phyloP scores from a whole-genome alignment of 2,888 invertebrate species.

The Notodonta ziczac region DNA sequence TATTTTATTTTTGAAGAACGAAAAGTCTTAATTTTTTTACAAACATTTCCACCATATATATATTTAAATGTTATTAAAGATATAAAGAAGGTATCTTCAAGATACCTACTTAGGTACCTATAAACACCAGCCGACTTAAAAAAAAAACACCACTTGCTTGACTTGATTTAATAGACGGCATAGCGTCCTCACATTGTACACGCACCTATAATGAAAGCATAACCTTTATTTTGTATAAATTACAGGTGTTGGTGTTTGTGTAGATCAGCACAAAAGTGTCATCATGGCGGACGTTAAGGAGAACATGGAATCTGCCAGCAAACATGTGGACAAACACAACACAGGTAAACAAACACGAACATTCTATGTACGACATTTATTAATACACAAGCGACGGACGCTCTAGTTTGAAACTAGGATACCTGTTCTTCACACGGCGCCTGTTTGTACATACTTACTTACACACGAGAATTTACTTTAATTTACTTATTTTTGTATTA shows the following conservation, averaged over 20 bases:
- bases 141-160: too few species aligned
- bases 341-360: constrained; percentile 60
- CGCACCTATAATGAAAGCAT: background rate
- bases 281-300: constrained; percentile 73
- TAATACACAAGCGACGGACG: background rate
- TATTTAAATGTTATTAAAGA: too few species aligned
- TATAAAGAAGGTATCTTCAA: too few species aligned
- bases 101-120: too few species aligned
- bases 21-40: too few species aligned
- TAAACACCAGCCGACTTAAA: too few species aligned
- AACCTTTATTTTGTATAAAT: constrained; percentile 13
- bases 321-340: constrained; percentile 70
- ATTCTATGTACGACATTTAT: background rate
- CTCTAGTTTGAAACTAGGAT: constrained; percentile 10
- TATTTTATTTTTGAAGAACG: too few species aligned
- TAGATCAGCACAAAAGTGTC: constrained; percentile 4
- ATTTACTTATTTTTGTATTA: background rate
- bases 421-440: too few species aligned
- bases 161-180: too few species aligned
- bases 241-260: constrained; percentile 34
- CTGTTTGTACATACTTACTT: constrained; percentile 6
- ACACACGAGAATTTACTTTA: constrained; percentile 5
- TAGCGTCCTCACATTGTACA: too few species aligned
- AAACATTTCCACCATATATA: too few species aligned
- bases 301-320: constrained; percentile 48